Base-by-base conservation (phyloP, 1,140 invertebrate genomes). In the Brachionus paranguensis region DNA sequence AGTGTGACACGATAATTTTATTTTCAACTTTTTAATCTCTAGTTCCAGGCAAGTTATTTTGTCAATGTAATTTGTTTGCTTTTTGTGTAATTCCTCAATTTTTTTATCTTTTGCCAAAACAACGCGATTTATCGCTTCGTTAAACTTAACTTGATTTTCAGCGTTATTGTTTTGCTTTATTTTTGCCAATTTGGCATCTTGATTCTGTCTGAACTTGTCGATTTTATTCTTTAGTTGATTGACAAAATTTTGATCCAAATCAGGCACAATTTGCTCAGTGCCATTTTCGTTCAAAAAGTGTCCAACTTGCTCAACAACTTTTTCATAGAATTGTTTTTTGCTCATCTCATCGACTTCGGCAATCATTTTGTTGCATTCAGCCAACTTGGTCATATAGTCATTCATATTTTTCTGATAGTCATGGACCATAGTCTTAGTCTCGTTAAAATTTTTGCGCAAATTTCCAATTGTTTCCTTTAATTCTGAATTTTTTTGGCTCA, bases 71-170 rank as follows among this genome's bases (percentile, higher is more conserved):
- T 37, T 11, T 37, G 14, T 24, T 24, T 93, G 92, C 45, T 92
- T 90, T 53, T 91, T 89, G n/a, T 91, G 91, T n/a, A 93, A 88
- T 74, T 91, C 88, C 53, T 94, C 92, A 84, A 95, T 89, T 85
- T 94, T 92, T 24, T 91, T 89, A 84, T 94, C 93, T 87, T 94
- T 94, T 70, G 94, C 93, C 27, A 92, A 91, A 7, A 92, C 87
- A 14, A 93, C 91, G 53, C 91, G 90, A 43, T 91, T 92, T 8
- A 93, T 89, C 17, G 91, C 91, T 87, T 93, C 91, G 88, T 92
- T 92, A 76, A 92, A 90, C 45, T 85, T 79, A 68, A 88, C 85
- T 86, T 88, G 85, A 55, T 64, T 81, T 29, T 68, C 64, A 27
- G 78, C 78, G 14, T 81, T 81, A 7, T 20, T 64, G 11, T 20